These are phyloP conservation scores for Thunnus thynnus DNA, from an alignment of 2,113 vertebrate genomes.

Conservation along the genomic window DNA sequence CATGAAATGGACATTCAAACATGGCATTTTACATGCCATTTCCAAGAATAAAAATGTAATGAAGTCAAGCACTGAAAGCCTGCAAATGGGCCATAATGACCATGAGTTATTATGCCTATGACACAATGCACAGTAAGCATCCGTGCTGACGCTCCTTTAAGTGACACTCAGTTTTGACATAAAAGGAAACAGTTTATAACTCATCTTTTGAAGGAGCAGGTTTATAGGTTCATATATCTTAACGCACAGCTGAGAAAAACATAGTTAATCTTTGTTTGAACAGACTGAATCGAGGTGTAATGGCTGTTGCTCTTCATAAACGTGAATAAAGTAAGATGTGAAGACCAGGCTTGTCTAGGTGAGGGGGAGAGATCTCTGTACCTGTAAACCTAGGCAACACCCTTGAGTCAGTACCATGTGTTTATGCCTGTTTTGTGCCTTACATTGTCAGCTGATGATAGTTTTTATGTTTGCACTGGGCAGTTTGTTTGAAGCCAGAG, in stretches of 20 bases:
- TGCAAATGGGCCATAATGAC: slow-evolving; percentile 1
- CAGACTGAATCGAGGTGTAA: background rate
- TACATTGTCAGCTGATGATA: background rate
- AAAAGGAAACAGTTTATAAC: background rate
- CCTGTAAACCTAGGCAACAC: background rate
- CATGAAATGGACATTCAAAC: slow-evolving; percentile 24
- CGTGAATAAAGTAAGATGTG: background rate
- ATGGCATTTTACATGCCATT: slow-evolving; percentile 2
- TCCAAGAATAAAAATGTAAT: slow-evolving; percentile 6
- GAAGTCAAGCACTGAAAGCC: slow-evolving; percentile 2
- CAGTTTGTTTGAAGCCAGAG: background rate
- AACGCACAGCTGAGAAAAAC: background rate
- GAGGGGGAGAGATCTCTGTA: background rate
- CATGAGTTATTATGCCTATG: background rate
- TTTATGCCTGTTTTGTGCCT: background rate
- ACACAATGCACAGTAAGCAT: background rate
- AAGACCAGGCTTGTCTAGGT: background rate
- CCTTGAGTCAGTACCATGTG: background rate
- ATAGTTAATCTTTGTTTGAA: background rate
- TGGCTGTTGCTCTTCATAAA: background rate
- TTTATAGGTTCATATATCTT: too few relatives aligned
- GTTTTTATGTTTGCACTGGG: background rate
- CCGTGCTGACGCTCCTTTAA: background rate
- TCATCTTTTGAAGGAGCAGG: background rate
- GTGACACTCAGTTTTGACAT: background rate